A percentile compares a stretch with the other conserved stretches of the same genome.
These are phyloP conservation scores for Agapornis roseicollis DNA, from an alignment of 2,113 vertebrate genomes.

Conservation along the genomic window DNA sequence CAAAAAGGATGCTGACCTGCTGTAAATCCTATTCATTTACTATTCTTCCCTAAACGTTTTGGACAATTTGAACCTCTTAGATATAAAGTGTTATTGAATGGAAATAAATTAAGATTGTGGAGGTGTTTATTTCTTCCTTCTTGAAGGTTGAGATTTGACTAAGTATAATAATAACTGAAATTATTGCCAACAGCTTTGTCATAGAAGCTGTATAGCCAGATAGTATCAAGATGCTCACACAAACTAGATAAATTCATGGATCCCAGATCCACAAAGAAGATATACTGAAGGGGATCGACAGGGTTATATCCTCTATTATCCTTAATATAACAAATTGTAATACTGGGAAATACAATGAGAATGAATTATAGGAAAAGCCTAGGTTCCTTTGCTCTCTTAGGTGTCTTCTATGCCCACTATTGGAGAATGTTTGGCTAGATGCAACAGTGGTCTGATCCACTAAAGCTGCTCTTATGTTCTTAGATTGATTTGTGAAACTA, in stretches of 20 bases:
- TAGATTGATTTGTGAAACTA: not conserved
- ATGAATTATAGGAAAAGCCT: not conserved
- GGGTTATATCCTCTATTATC: not conserved
- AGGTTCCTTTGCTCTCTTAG: not conserved
- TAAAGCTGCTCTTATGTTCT: not conserved
- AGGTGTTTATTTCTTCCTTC: not conserved
- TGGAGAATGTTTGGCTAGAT: not conserved
- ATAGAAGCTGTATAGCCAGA: not conserved
- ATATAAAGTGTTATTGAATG: not conserved
- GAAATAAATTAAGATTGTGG: not conserved
- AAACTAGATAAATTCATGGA: not conserved
- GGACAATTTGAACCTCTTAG: not conserved
- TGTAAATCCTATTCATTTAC: not conserved
- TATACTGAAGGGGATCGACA: not conserved
- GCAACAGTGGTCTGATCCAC: not conserved
- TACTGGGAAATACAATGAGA: not conserved
- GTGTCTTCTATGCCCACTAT: not conserved
- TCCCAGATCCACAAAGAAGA: not conserved
- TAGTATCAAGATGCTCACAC: not conserved
- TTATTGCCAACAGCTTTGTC: not conserved
- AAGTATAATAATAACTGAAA: not conserved
- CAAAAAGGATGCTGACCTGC: not conserved
- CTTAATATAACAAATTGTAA: not conserved
- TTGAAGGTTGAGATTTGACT: not conserved
- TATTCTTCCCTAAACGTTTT: not conserved